These are phyloP conservation scores for Hippocampus abdominalis DNA, from an alignment of 2,113 vertebrate species.

Conservation along the genomic window DNA sequence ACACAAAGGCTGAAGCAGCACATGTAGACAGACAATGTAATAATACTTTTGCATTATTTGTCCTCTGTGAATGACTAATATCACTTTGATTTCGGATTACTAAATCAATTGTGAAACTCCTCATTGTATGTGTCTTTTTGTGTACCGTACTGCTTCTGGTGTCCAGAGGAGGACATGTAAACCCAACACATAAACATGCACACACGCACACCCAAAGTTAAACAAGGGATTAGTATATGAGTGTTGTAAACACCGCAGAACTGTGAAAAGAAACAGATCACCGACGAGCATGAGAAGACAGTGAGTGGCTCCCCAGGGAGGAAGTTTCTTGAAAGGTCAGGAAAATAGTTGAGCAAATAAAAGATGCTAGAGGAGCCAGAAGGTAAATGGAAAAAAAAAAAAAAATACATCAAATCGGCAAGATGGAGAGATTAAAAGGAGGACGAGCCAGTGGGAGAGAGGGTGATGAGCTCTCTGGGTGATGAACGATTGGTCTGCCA, in stretches of 20 bases:
- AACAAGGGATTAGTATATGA: conserved; percentile 10
- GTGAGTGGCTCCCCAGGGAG: conserved; percentile 22
- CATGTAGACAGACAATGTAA: no score
- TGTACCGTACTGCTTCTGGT: neutral
- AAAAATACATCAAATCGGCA: conserved; percentile 3
- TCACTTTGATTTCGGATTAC: no score
- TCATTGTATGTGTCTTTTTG: no score
- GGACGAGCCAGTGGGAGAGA: neutral
- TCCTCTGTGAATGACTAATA: no score
- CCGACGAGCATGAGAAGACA: conserved; percentile 12
- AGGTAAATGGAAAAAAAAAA: conserved; percentile 15
- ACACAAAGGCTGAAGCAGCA: no score
- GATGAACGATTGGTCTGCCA: neutral
- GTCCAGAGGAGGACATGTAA: conserved; percentile 27
- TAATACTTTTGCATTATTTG: no score
- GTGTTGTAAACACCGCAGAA: conserved; percentile 43
- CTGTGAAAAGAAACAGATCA: conserved; percentile 25
- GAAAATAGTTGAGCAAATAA: conserved; percentile 39
- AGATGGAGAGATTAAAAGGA: conserved; percentile 8
- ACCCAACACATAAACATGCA: neutral
- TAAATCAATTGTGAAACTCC: no score
- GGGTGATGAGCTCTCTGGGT: neutral
- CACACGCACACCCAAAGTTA: neutral
- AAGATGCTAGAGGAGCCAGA: conserved; percentile 10
- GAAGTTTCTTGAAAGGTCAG: conserved; percentile 53